Conservation (phyloP, 2,888 invertebrate genomes). For the Trichopoda pennipes region DNA sequence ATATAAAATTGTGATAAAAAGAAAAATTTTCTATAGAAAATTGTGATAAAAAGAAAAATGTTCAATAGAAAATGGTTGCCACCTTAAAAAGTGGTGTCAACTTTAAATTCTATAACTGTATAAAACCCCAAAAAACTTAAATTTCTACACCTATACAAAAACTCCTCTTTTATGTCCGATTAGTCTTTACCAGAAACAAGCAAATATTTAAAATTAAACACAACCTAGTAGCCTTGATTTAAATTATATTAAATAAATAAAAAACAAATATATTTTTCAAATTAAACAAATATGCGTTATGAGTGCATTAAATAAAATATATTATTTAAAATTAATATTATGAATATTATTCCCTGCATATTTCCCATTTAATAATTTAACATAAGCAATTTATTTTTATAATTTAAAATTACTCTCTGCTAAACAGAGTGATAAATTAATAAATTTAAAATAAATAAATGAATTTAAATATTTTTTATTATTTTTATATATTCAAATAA, state of each 20-base stretch:
- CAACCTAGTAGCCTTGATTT: too few species aligned
- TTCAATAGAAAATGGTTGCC: too few species aligned
- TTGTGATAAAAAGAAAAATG: too few species aligned
- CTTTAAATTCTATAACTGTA: too few species aligned
- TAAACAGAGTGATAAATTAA: slow-evolving; percentile 46
- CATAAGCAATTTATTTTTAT: slow-evolving; percentile 8
- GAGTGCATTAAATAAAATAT: neutral
- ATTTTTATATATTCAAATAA: neutral
- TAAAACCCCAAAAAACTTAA: too few species aligned
- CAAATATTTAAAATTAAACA: too few species aligned
- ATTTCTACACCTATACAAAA: too few species aligned
- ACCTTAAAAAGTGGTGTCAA: too few species aligned
- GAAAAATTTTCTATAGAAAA: too few species aligned
- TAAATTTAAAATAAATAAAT: slow-evolving; percentile 45
- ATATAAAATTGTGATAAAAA: too few species aligned
- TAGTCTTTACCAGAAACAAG: too few species aligned
- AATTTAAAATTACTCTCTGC: slow-evolving; percentile 15
- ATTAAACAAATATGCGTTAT: slow-evolving; percentile 5
- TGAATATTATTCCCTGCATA: neutral
- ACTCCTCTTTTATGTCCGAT: too few species aligned
- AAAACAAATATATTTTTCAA: neutral
- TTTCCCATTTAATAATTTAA: slow-evolving; percentile 9
- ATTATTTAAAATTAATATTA: neutral
- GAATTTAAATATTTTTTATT: slow-evolving; percentile 18
- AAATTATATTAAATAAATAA: neutral